Evolutionary conservation across 2,797 vertebrate genomes (phyloP).

Genomic region (Chromis chromis): DNA sequence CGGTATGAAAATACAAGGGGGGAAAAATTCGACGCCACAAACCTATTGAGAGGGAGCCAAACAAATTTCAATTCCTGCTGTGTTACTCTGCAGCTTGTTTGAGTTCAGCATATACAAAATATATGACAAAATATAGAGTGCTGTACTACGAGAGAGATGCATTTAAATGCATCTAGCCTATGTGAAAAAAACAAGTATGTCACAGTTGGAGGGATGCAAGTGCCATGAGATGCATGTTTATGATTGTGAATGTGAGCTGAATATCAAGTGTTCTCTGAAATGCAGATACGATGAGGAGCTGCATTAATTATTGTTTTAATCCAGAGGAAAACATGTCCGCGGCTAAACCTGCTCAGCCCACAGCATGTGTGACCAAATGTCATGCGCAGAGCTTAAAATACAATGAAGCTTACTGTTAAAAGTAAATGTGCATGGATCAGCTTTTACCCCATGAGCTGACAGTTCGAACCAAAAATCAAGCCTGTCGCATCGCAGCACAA

Average conservation of each 20-base stretch:
- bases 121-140: constrained; percentile 6
- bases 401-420: background rate
- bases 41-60: constrained; percentile 38
- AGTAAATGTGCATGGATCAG: background rate
- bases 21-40: constrained; percentile 23
- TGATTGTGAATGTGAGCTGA: constrained; percentile 41
- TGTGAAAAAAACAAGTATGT: constrained; percentile 14
- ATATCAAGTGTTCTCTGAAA: constrained; percentile 42
- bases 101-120: constrained; percentile 23
- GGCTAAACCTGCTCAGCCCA: constrained; percentile 6
- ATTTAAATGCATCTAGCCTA: constrained; percentile 4
- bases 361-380: constrained; percentile 23
- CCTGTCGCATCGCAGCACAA: background rate
- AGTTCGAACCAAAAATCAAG: background rate
- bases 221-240: constrained; percentile 33
- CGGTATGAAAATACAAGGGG: constrained; percentile 36
- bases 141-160: constrained; percentile 5
- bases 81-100: constrained; percentile 26
- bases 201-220: constrained; percentile 5
- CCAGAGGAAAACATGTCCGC: constrained; percentile 23
- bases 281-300: constrained; percentile 32
- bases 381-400: background rate
- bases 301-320: constrained; percentile 56
- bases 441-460: background rate
- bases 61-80: constrained; percentile 34